Evolutionary conservation across 2,888 invertebrate genomes (phyloP).

Genomic region (Nezara viridula): DNA sequence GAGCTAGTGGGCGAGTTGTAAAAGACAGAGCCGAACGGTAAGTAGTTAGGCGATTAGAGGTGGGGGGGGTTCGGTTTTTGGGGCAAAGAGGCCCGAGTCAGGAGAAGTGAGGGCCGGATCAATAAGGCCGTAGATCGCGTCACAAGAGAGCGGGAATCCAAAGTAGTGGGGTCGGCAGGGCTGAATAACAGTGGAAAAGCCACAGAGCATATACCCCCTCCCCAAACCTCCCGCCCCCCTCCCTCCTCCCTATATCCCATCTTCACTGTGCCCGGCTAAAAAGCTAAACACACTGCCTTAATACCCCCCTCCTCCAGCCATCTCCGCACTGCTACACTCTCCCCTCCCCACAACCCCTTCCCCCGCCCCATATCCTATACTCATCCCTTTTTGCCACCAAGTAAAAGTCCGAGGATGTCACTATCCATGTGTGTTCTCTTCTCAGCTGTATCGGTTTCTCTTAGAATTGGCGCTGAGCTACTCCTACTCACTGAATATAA

Average conservation of each 20-base stretch:
- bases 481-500: not conserved
- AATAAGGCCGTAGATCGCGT: slow-evolving; percentile 60
- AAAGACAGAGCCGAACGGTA: slow-evolving; percentile 35
- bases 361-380: slow-evolving; percentile 58
- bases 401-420: slow-evolving; percentile 15
- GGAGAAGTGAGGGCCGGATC: slow-evolving; percentile 53
- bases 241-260: slow-evolving; percentile 55
- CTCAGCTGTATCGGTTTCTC: not conserved
- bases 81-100: slow-evolving; percentile 53
- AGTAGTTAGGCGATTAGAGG: slow-evolving; percentile 50
- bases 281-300: slow-evolving; percentile 65
- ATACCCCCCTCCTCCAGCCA: slow-evolving; percentile 61
- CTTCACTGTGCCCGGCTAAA: slow-evolving; percentile 62
- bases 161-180: slow-evolving; percentile 58
- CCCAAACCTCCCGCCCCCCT: slow-evolving; percentile 26
- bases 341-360: slow-evolving; percentile 54
- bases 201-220: slow-evolving; percentile 64
- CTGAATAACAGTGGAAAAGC: slow-evolving; percentile 65
- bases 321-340: slow-evolving; percentile 61
- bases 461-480: not conserved
- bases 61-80: slow-evolving; percentile 54
- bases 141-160: slow-evolving; percentile 59
- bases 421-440: slow-evolving; percentile 26
- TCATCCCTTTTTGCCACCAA: slow-evolving; percentile 57
- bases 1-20: slow-evolving; percentile 15